Conservation (phyloP, 2,797 vertebrate genomes). For the Vultur gryphus region DNA sequence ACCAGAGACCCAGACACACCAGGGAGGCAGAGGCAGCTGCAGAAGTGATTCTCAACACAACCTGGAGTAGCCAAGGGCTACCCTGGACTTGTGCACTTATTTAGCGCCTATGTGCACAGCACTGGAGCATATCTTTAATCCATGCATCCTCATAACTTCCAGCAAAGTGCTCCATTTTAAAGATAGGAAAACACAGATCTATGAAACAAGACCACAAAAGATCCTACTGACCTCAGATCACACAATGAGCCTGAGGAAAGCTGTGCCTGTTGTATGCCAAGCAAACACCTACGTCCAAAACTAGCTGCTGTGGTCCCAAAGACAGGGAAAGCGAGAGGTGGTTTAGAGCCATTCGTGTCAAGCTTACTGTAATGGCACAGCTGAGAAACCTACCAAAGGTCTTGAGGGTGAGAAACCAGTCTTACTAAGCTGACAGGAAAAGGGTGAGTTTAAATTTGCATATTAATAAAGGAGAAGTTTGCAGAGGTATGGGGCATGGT, state of each 20-base stretch:
- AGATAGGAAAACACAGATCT: neutral
- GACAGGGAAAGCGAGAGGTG: accelerated
- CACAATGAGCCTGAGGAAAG: neutral
- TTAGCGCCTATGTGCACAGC: neutral
- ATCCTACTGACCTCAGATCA: too few relatives aligned
- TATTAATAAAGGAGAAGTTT: neutral
- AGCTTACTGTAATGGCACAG: neutral
- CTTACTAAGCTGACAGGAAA: neutral
- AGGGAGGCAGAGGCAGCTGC: neutral
- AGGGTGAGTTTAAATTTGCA: neutral
- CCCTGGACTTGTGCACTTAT: neutral
- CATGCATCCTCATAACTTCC: neutral
- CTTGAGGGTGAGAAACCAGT: neutral
- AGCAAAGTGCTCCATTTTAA: neutral
- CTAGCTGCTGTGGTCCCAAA: neutral
- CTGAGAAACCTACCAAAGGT: neutral
- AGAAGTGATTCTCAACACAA: neutral
- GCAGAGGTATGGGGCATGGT: neutral
- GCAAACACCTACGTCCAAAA: neutral
- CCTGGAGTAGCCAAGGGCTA: neutral
- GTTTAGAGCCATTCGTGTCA: neutral
- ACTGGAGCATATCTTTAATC: neutral
- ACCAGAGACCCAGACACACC: too few relatives aligned
- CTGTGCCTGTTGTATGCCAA: neutral
- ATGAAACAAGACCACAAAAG: neutral